phyloP scores from a whole-genome alignment of 2,888 invertebrate species.

The Macrophya annulata region DNA sequence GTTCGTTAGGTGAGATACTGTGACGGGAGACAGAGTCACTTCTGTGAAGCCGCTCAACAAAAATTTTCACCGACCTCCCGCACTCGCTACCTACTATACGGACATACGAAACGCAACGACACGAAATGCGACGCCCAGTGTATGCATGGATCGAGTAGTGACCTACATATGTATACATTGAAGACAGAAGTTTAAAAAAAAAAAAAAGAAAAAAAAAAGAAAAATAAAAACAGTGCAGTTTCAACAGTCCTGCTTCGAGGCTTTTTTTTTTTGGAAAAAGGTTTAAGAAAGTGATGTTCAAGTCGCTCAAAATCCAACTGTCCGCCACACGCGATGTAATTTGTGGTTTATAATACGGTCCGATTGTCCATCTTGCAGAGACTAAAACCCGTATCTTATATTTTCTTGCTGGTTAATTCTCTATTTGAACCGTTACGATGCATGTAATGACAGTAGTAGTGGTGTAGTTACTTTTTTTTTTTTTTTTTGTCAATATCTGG shows the following conservation, averaged over 20 bases:
- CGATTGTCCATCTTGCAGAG: not conserved
- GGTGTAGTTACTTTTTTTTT: not conserved
- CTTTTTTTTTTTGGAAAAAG: not conserved
- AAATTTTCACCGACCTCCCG: slow-evolving; percentile 61
- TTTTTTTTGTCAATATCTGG: not conserved
- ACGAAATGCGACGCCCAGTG: not conserved
- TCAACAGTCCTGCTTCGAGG: not conserved
- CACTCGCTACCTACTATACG: slow-evolving; percentile 57
- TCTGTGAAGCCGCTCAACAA: slow-evolving; percentile 64
- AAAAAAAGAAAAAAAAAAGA: not conserved
- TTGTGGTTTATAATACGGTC: not conserved
- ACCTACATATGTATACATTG: slow-evolving; percentile 8
- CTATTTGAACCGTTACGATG: not conserved
- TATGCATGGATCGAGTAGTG: not conserved
- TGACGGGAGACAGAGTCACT: slow-evolving; percentile 69
- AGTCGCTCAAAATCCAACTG: not conserved
- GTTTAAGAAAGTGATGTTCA: not conserved
- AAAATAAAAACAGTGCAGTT: not conserved
- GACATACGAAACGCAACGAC: not conserved
- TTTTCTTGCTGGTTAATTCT: not conserved
- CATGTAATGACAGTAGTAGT: not conserved
- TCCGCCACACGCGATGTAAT: slow-evolving; percentile 19
- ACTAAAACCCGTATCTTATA: not conserved
- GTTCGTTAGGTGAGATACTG: slow-evolving; percentile 66
- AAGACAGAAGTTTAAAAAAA: not conserved